A percentile compares a stretch with the other conserved stretches of the same genome.
Conservation (phyloP, 2,888 invertebrate species). For the Netelia inedita region DNA sequence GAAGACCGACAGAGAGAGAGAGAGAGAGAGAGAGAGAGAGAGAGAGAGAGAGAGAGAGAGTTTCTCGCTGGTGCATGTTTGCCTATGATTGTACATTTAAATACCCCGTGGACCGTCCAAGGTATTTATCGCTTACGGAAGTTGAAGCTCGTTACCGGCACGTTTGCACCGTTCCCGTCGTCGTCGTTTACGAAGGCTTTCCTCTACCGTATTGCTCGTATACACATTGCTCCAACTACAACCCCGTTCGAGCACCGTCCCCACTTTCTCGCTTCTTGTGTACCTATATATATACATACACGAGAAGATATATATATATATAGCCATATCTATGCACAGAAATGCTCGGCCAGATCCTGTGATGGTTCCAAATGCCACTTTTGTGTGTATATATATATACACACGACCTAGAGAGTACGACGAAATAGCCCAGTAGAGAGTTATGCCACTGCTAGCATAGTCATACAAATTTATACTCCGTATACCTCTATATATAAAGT, state of each 20-base stretch:
- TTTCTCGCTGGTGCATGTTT: not conserved
- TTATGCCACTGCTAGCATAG: slow-evolving; percentile 14
- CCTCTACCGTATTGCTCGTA: slow-evolving; percentile 1
- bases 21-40: too few relatives aligned
- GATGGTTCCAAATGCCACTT: slow-evolving; percentile 18
- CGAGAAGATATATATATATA: not conserved
- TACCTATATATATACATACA: not conserved
- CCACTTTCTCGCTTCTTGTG: slow-evolving; percentile 12
- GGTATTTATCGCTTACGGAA: slow-evolving; percentile 79
- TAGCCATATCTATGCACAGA: slow-evolving; percentile 61
- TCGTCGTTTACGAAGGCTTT: slow-evolving; percentile 66
- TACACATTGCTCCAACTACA: not conserved
- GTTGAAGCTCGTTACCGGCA: slow-evolving; percentile 63
- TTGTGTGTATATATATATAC: slow-evolving; percentile 13
- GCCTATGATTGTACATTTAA: slow-evolving; percentile 15
- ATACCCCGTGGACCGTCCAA: slow-evolving; percentile 29
- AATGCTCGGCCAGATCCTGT: slow-evolving; percentile 73
- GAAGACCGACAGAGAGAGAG: too few relatives aligned
- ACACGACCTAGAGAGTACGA: not conserved
- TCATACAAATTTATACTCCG: slow-evolving; percentile 35
- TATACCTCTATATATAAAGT: slow-evolving; percentile 35
- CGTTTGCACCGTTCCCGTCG: slow-evolving; percentile 61
- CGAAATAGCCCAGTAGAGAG: slow-evolving; percentile 29
- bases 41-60: not conserved
- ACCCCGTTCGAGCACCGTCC: slow-evolving; percentile 8